Evolutionary conservation across 2,113 vertebrate genomes (phyloP).

Genomic region (Taurulus bubalis): DNA sequence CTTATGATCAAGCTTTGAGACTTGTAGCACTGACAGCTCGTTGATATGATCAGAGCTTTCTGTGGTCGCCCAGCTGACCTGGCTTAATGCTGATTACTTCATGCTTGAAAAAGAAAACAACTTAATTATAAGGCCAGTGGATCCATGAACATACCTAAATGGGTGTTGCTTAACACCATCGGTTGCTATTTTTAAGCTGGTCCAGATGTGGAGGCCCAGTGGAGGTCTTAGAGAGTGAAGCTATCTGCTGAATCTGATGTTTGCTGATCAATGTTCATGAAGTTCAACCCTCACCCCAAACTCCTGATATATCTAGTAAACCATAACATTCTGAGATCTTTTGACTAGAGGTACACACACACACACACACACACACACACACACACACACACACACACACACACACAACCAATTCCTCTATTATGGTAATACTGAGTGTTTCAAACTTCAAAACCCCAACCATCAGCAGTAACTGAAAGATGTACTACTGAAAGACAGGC

Average conservation of each 20-base stretch:
- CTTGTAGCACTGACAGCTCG: constrained; percentile 31
- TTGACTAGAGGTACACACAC: background rate
- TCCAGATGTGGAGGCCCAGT: constrained; percentile 8
- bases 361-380: too few species aligned
- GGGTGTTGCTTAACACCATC: constrained; percentile 27
- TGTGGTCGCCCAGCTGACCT: constrained; percentile 44
- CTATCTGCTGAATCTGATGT: constrained; percentile 25
- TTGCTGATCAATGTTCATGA: background rate
- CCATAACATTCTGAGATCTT: background rate
- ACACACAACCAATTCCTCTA: background rate
- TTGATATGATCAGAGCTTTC: constrained; percentile 43
- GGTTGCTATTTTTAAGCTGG: background rate
- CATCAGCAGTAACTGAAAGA: background rate
- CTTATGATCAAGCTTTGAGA: constrained; percentile 44
- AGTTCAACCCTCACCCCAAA: background rate
- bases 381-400: too few species aligned
- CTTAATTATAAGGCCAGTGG: constrained; percentile 36
- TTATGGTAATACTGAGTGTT: background rate
- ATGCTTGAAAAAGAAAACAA: constrained; percentile 61
- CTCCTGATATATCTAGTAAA: background rate
- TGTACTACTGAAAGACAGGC: background rate
- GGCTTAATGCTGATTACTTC: constrained; percentile 57
- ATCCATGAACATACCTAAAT: constrained; percentile 36
- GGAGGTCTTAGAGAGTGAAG: constrained; percentile 35
- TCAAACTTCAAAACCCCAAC: background rate